Percentiles rank a stretch among this genome's conserved stretches.
phyloP scores from a whole-genome alignment of 2,797 vertebrate species.

The Sebastes wilsoni region DNA sequence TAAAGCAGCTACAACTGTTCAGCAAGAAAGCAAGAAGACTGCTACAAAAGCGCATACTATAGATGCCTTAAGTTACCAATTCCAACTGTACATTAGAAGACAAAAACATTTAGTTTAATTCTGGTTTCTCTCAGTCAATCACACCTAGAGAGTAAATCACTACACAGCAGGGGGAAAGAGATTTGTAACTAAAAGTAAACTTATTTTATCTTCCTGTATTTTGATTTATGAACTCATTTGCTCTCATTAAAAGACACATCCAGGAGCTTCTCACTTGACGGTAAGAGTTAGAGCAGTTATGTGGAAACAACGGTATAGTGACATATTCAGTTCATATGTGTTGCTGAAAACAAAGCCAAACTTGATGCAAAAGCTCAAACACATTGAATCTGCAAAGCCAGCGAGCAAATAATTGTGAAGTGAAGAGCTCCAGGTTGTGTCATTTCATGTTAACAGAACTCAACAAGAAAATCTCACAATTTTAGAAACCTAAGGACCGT shows the following conservation, averaged over 20 bases:
- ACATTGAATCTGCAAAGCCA: conserved; percentile 7
- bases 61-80: conserved; percentile 13
- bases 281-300: not conserved
- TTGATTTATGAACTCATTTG: not conserved
- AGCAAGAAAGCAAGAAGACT: not conserved
- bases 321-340: not conserved
- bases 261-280: conserved; percentile 38
- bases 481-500: too few relatives aligned
- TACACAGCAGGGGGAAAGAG: not conserved
- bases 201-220: not conserved
- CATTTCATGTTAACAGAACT: not conserved
- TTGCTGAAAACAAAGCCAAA: not conserved
- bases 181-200: not conserved
- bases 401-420: conserved; percentile 10
- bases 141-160: not conserved
- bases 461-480: too few relatives aligned
- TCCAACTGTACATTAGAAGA: conserved; percentile 64
- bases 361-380: conserved; percentile 1
- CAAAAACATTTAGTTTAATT: conserved; percentile 34
- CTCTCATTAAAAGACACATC: conserved; percentile 6
- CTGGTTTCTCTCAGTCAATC: not conserved
- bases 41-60: conserved; percentile 5
- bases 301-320: not conserved
- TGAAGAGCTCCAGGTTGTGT: conserved; percentile 40
- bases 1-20: not conserved